Percentiles rank a stretch among this genome's conserved stretches.
phyloP scores from a whole-genome alignment of 2,113 vertebrate species.

The Poecilia latipinna region DNA sequence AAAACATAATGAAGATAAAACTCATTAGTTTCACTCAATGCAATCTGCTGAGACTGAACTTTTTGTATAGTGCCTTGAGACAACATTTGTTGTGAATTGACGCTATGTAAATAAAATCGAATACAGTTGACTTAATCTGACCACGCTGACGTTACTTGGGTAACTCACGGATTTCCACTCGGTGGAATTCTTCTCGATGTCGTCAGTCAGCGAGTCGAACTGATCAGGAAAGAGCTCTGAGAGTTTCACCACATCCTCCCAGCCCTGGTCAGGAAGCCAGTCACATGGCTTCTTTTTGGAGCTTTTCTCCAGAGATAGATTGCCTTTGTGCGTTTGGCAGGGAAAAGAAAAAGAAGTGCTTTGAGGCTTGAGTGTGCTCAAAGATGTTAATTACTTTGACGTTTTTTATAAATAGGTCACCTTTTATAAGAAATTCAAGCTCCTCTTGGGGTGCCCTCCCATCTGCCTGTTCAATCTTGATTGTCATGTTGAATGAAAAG shows the following conservation, averaged over 20 bases:
- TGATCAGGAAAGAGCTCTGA: slow-evolving; percentile 84
- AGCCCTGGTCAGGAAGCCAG: slow-evolving; percentile 93
- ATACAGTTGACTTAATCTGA: background rate
- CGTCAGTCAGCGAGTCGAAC: slow-evolving; percentile 86
- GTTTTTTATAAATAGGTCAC: slow-evolving; percentile 68
- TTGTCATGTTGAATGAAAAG: slow-evolving; percentile 93
- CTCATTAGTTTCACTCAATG: background rate
- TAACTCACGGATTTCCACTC: slow-evolving; percentile 88
- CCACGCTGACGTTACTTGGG: background rate
- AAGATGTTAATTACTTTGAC: background rate
- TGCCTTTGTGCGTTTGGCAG: slow-evolving; percentile 78
- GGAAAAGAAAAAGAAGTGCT: slow-evolving; percentile 4
- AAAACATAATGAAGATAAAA: background rate
- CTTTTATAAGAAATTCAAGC: slow-evolving; percentile 96
- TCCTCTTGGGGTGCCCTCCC: slow-evolving; percentile 89
- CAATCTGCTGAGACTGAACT: too few relatives aligned
- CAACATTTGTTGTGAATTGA: too few relatives aligned
- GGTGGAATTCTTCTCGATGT: slow-evolving; percentile 79
- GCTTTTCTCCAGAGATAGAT: slow-evolving; percentile 93
- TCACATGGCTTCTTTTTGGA: slow-evolving; percentile 80
- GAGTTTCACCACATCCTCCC: slow-evolving; percentile 91
- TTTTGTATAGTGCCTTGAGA: too few relatives aligned
- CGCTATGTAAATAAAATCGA: too few relatives aligned
- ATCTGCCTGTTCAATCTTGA: slow-evolving; percentile 93
- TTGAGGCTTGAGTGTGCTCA: background rate